Evolutionary conservation across 37 sponge, comb jelly and placozoan genomes (phyloP), one percentile per base, ranked within the genome.

Genomic region (Bolinopsis microptera): DNA sequence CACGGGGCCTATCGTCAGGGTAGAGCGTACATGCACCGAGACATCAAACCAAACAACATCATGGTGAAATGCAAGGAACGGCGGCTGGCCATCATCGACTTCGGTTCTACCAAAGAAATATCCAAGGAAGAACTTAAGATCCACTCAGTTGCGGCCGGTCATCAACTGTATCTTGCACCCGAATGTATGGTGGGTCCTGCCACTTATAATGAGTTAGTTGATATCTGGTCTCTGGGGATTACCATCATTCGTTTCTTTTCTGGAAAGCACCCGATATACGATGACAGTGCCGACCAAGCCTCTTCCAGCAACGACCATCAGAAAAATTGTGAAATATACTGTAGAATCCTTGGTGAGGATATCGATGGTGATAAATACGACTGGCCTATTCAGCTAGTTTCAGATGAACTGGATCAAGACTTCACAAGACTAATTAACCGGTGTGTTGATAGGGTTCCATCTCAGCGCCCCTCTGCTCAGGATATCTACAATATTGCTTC

Each of bases 1-100:
- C 80, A 77, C 80, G 80, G 80, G 1, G 21, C 22, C 1, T 34
- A 32, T 34, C 36, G 35, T 1, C 8, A 77, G 36, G 3, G 26
- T n/a, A 77, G 1, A 32, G 80, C 13, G 9, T 77, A 77, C 80
- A 77, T 77, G 80, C 80, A 77, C 32, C 80, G 80, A 13, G 80
- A 77, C 36, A 77, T 77, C 80, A 77, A 77, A 34, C 80, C 80
- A 0, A 35, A 27, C 37, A 77, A 77, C 37, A 77, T 77, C 80
- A 77, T 77, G 80, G 32, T 77, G 1, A 32, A 77, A 27, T 3
- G 80, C 21, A 13, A 13, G 1, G 32, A 77, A 18, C 35, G 80
- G 33, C 3, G 80, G 21, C 21, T 77, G 32, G 80, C 80, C 32
- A 77, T 77, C 80, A 77, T 77, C 3, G 80, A 77, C 80, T 77